phyloP scores from a whole-genome alignment of 1,140 invertebrate species.

The Drosophila takahashii region DNA sequence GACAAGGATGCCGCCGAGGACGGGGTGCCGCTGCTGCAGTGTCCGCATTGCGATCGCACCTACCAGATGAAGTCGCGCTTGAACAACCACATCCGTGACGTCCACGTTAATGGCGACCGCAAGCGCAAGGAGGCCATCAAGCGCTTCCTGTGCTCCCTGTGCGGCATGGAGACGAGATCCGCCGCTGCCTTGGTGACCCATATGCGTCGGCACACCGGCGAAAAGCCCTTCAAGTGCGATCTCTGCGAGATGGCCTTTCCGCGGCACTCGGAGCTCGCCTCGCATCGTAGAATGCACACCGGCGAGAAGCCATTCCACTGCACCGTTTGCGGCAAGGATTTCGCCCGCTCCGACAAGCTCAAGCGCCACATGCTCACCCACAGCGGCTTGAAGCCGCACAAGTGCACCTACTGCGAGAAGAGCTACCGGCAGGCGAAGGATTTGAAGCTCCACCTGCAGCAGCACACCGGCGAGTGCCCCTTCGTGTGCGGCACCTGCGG shows the following conservation, averaged over 20 bases:
- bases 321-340: conserved; percentile 74
- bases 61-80: conserved; percentile 73
- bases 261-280: conserved; percentile 63
- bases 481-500: conserved; percentile 71
- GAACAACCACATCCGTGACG: conserved; percentile 72
- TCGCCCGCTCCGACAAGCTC: conserved; percentile 69
- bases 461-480: conserved; percentile 68
- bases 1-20: conserved; percentile 57
- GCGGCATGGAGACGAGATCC: conserved; percentile 86
- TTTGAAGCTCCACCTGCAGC: conserved; percentile 67
- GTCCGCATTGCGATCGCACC: conserved; percentile 70
- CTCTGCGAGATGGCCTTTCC: conserved; percentile 76
- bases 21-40: conserved; percentile 77
- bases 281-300: conserved; percentile 69
- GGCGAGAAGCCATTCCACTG: conserved; percentile 73
- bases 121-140: conserved; percentile 73
- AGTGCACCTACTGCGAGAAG: conserved; percentile 73
- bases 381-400: conserved; percentile 70
- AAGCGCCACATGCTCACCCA: conserved; percentile 73
- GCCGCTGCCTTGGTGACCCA: conserved; percentile 87
- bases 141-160: conserved; percentile 85
- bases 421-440: conserved; percentile 73
- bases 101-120: conserved; percentile 72
- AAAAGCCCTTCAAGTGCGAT: conserved; percentile 77
- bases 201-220: conserved; percentile 85